A percentile compares a stretch with the other conserved stretches of the same genome.
These are phyloP conservation scores for Tichodroma muraria DNA, from an alignment of 2,113 vertebrate species.

Conservation along the genomic window DNA sequence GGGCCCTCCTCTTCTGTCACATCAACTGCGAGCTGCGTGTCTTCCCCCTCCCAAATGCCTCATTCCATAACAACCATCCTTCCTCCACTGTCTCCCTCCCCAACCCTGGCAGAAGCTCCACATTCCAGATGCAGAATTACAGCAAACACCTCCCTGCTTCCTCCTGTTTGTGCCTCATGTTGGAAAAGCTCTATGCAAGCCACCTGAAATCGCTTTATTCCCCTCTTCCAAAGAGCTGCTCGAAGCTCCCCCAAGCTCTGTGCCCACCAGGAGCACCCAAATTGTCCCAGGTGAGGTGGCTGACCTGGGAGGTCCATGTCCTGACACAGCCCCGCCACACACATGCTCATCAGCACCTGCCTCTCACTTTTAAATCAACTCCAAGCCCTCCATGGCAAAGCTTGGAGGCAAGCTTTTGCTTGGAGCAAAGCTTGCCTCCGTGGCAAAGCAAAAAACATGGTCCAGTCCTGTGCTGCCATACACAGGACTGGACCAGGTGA, in stretches of 20 bases:
- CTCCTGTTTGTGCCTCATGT: not conserved
- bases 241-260: not conserved
- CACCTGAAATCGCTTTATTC: not conserved
- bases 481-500: not conserved
- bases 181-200: not conserved
- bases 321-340: fast-evolving
- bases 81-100: not conserved
- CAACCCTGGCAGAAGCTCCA: not conserved
- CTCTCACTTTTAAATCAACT: not conserved
- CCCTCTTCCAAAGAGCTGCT: not conserved
- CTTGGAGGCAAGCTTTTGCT: no score
- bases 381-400: no score
- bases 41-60: not conserved
- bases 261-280: not conserved
- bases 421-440: no score
- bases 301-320: not conserved
- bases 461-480: not conserved
- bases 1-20: not conserved
- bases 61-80: not conserved
- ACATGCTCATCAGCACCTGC: fast-evolving
- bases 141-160: not conserved
- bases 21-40: not conserved
- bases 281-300: fast-evolving
- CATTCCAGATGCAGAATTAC: not conserved
- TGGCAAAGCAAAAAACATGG: fast-evolving